Evolutionary conservation across 2,888 invertebrate genomes (phyloP).

Genomic region (Aphrophora alni): DNA sequence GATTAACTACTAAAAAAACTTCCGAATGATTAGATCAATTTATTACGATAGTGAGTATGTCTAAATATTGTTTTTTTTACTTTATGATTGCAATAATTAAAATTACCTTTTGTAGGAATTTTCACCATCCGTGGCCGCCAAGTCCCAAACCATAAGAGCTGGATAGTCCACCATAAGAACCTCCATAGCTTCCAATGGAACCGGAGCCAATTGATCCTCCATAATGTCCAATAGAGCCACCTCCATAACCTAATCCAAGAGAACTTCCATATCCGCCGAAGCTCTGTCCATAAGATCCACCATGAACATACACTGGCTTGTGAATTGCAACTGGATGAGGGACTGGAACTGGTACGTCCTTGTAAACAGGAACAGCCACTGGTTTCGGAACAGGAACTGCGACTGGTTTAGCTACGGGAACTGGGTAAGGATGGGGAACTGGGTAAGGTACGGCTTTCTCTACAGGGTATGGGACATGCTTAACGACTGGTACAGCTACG

Average conservation of each 20-base stretch:
- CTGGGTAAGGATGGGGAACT: constrained; percentile 59
- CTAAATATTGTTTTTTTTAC: too few species aligned
- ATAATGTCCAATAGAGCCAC: background rate
- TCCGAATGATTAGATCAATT: too few species aligned
- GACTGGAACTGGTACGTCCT: constrained; percentile 61
- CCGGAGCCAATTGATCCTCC: background rate
- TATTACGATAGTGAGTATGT: too few species aligned
- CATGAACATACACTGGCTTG: constrained; percentile 29
- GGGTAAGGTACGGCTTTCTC: constrained; percentile 58
- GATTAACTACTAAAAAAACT: too few species aligned
- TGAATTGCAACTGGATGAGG: constrained; percentile 48
- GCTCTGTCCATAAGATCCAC: background rate
- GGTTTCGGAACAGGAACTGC: constrained; percentile 60
- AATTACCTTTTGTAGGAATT: background rate
- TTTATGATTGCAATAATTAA: too few species aligned
- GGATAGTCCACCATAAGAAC: background rate
- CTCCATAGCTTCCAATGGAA: background rate
- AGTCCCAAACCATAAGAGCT: background rate
- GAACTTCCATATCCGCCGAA: background rate
- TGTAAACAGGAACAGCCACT: constrained; percentile 58
- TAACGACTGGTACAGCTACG: constrained; percentile 60
- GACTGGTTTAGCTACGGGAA: constrained; percentile 60
- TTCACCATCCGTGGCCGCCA: background rate
- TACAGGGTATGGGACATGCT: constrained; percentile 57
- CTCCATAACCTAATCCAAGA: background rate